These are phyloP conservation scores for Cheilosia scutellata DNA, from an alignment of 2,888 invertebrate genomes.

Conservation along the genomic window DNA sequence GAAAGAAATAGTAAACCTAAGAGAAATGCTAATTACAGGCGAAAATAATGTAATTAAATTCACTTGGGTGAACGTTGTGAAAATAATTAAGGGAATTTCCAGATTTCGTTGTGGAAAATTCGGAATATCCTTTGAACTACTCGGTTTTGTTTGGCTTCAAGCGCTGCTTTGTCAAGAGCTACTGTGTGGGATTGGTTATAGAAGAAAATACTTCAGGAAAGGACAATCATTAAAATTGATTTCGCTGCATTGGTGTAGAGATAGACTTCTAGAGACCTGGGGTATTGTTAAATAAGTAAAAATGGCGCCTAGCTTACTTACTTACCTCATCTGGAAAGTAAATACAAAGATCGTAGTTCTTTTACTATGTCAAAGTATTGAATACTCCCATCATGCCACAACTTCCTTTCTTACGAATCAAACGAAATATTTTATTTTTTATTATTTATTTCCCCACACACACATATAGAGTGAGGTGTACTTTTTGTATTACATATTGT, in stretches of 20 bases:
- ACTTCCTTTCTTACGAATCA: background rate
- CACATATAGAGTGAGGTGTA: constrained; percentile 35
- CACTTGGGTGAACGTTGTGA: constrained; percentile 22
- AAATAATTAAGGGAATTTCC: constrained; percentile 51
- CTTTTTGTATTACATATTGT: constrained; percentile 66
- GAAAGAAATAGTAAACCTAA: background rate
- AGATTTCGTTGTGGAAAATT: constrained; percentile 7
- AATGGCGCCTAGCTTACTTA: no score
- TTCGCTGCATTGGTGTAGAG: background rate
- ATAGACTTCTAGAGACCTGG: no score
- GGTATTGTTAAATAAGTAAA: no score
- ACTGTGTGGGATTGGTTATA: background rate
- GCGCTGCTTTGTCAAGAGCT: constrained; percentile 2
- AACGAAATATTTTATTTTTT: background rate
- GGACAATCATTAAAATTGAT: background rate
- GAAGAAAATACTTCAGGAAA: background rate
- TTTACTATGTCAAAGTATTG: no score
- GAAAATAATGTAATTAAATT: constrained; percentile 67
- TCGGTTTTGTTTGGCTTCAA: background rate
- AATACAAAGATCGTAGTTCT: no score
- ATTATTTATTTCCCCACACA: constrained; percentile 42
- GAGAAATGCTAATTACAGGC: constrained; percentile 27
- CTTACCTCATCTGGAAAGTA: no score
- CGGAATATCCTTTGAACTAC: constrained; percentile 1
- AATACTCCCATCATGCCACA: no score